Base-by-base conservation (phyloP, 1,140 invertebrate species). In the Microplitis demolitor region DNA sequence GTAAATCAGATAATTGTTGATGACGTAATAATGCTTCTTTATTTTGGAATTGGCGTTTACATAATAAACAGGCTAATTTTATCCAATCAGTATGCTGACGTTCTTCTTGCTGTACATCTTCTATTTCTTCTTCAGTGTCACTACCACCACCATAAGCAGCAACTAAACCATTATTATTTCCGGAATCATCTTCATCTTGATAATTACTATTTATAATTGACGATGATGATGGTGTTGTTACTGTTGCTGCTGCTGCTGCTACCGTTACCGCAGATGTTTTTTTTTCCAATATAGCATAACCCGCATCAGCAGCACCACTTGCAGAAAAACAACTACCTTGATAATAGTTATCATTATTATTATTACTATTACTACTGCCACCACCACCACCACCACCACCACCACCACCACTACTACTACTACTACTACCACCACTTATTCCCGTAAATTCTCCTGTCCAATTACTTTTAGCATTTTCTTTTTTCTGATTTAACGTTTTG, bases 401-500 rank as follows among this genome's bases (percentile, higher is more conserved):
- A 3, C 95, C 96, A 58, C 95, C 94, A 87, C 97, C 96, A 3
- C 96, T 95, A 34, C 95, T 93, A 9, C 92, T 93, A 68, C 89
- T 90, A 51, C 86, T 87, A 9, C 88, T 80, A 33, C 85, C 78
- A 74, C 78, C 51, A 85, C 86, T 11, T 63, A 45, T 76, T 39
- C 86, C 84, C 0, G 86, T 81, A 74, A 89, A 87, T 67, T 90
- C 88, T 71, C 89, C 88, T 11, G 89, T 89, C 83, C 90, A 88
- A 72, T 90, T 91, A 61, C 89, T 90, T 74, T 92, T 91, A 34
- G 92, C 91, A 73, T 91, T 93, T 78, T 98, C 96, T 86, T 99
- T 99, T 87, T 97, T 97, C 81, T 98, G 97, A 87, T 99, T 99
- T 66, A 98, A 88, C 4, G 95, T 97, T 82, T 98, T 97, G 0